Conservation (phyloP, 2,888 invertebrate species). For the Catocala fraxini region DNA sequence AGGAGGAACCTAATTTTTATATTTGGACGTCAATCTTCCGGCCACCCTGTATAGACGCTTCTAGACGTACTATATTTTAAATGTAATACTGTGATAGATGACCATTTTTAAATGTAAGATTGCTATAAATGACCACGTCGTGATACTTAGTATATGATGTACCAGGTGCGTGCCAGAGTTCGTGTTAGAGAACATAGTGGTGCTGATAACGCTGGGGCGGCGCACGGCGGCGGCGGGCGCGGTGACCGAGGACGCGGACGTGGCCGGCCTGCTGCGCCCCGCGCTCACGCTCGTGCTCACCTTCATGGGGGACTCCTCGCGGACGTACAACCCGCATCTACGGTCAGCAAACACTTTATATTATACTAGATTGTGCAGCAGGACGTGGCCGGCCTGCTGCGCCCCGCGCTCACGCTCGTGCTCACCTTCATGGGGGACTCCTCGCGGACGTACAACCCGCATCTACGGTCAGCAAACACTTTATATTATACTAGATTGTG, state of each 20-base stretch:
- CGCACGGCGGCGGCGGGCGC: constrained; percentile 85
- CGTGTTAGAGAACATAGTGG: constrained; percentile 95
- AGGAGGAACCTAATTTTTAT: no score
- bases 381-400: constrained; percentile 88
- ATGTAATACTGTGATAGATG: no score
- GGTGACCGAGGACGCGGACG: constrained; percentile 89
- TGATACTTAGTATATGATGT: neutral
- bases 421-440: constrained; percentile 96
- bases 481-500: no score
- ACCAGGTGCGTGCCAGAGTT: constrained; percentile 95
- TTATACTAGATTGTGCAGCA: no score
- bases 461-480: constrained; percentile 85
- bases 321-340: constrained; percentile 96
- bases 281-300: constrained; percentile 93
- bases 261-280: constrained; percentile 89
- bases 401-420: constrained; percentile 92
- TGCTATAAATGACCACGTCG: no score
- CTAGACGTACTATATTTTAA: no score
- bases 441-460: constrained; percentile 94
- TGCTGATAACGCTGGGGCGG: constrained; percentile 92
- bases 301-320: constrained; percentile 94
- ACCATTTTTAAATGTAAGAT: no score
- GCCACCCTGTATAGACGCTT: no score
- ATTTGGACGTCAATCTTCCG: no score
- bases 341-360: constrained; percentile 58